Evolutionary conservation across 2,888 invertebrate species (phyloP).

Genomic region (Phyllotreta cruciferae): DNA sequence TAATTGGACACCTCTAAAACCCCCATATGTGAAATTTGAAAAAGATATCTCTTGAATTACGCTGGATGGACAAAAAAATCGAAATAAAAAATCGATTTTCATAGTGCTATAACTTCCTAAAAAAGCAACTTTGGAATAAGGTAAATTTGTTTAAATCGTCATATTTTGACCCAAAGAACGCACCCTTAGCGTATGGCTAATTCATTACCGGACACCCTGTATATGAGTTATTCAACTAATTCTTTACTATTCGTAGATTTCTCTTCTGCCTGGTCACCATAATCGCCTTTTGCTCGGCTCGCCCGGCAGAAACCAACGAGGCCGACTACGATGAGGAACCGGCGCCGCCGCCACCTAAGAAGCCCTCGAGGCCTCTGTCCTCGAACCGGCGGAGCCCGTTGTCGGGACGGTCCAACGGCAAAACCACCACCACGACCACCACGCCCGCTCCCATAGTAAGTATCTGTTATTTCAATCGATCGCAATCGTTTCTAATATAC

Average conservation of each 20-base stretch:
- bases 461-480: slow-evolving; percentile 42
- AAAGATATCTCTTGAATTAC: too few species aligned
- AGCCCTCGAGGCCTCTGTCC: slow-evolving; percentile 52
- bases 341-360: slow-evolving; percentile 54
- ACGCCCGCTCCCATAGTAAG: slow-evolving; percentile 52
- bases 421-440: slow-evolving; percentile 54
- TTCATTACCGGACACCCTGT: too few species aligned
- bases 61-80: too few species aligned
- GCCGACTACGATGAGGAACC: slow-evolving; percentile 53
- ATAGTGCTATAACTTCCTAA: too few species aligned
- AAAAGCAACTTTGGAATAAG: too few species aligned
- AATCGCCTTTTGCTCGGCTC: slow-evolving; percentile 50
- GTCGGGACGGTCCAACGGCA: slow-evolving; percentile 49
- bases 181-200: too few species aligned
- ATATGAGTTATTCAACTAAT: too few species aligned
- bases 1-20: too few species aligned
- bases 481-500: not conserved
- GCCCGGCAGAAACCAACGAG: slow-evolving; percentile 56
- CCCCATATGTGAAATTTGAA: too few species aligned
- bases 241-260: slow-evolving; percentile 48
- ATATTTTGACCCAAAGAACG: too few species aligned
- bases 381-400: slow-evolving; percentile 57
- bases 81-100: too few species aligned
- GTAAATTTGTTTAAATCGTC: too few species aligned
- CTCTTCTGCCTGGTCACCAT: slow-evolving; percentile 53